Conservation (phyloP, 2,888 invertebrate genomes). For the Folsomia candida region DNA sequence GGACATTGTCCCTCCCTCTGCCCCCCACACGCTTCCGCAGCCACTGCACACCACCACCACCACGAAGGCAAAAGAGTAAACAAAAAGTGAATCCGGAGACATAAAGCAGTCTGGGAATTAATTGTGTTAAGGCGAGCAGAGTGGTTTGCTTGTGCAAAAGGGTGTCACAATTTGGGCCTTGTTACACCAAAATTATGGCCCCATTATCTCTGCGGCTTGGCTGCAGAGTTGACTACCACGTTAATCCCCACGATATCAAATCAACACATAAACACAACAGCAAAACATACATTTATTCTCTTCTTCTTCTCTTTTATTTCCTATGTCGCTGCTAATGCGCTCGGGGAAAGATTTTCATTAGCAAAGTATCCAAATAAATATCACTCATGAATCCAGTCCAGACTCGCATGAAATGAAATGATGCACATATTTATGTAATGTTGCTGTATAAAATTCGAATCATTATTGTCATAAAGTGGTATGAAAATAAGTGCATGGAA, state of each 20-base stretch:
- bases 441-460: no score
- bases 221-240: neutral
- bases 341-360: neutral
- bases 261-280: neutral
- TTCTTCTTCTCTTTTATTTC: neutral
- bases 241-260: neutral
- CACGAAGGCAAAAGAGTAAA: neutral
- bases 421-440: no score
- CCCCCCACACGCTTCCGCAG: no score
- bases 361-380: conserved; percentile 1
- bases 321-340: neutral
- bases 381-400: no score
- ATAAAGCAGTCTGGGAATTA: conserved; percentile 2
- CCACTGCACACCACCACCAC: no score
- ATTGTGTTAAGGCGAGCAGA: conserved; percentile 1
- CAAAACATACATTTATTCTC: no score
- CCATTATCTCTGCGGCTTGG: conserved; percentile 10
- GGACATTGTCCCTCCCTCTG: no score
- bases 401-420: no score
- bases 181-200: conserved; percentile 8
- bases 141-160: neutral
- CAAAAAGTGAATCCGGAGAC: neutral
- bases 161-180: conserved; percentile 10
- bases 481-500: no score
- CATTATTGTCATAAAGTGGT: no score